Conservation (phyloP, 2,113 vertebrate species). For the Cathartes aura region DNA sequence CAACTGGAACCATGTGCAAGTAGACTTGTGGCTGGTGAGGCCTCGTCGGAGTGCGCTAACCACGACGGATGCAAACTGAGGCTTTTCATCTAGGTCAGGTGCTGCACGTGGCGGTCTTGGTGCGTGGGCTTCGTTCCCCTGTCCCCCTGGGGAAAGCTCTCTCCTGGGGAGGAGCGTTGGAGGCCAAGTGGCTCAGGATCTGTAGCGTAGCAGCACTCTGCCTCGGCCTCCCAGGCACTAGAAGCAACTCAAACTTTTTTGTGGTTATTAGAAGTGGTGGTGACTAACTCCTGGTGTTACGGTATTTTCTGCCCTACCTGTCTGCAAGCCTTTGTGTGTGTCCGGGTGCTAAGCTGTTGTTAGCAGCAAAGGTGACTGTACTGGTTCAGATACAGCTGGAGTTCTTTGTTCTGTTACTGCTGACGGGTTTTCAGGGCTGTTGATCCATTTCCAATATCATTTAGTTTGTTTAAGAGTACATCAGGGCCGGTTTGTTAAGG, state of each 20-base stretch:
- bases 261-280: background rate
- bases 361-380: background rate
- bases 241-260: background rate
- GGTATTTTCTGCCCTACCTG: background rate
- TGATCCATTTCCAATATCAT: background rate
- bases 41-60: rapidly evolving
- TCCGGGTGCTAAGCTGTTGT: background rate
- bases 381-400: background rate
- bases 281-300: background rate
- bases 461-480: background rate
- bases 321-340: background rate
- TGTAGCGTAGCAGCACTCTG: background rate
- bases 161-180: background rate
- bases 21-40: background rate
- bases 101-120: background rate
- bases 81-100: background rate
- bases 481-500: background rate
- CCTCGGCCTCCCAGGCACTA: background rate
- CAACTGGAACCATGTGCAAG: rapidly evolving
- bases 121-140: background rate
- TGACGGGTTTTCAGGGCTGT: background rate
- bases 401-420: background rate
- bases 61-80: background rate
- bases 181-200: background rate
- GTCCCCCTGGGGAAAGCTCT: background rate